Percentiles rank a stretch among this genome's conserved stretches.
Conservation (phyloP, 2,888 invertebrate genomes). For the Andrena hattorfiana region DNA sequence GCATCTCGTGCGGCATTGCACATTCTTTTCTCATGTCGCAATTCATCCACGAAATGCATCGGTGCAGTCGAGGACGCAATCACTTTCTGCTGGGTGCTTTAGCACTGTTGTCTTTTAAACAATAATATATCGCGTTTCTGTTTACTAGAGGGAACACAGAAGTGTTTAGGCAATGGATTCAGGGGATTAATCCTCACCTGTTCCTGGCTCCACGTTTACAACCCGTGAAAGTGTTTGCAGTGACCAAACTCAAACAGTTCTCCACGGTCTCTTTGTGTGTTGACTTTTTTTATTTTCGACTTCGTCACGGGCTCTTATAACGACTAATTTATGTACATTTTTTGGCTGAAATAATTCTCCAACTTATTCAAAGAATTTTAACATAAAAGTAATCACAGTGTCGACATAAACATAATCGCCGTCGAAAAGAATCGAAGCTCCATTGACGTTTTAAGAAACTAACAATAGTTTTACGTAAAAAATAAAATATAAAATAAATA, state of each 20-base stretch:
- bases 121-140: constrained; percentile 54
- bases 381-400: background rate
- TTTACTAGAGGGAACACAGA: constrained; percentile 46
- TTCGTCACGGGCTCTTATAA: background rate
- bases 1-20: too few relatives aligned
- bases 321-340: background rate
- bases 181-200: constrained; percentile 47
- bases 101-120: constrained; percentile 16
- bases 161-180: constrained; percentile 58
- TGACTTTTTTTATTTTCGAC: constrained; percentile 20
- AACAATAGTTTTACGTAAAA: too few relatives aligned
- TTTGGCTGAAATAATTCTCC: background rate
- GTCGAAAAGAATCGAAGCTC: too few relatives aligned
- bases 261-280: constrained; percentile 7
- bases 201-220: constrained; percentile 39
- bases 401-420: background rate
- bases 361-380: background rate
- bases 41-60: too few relatives aligned
- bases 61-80: background rate
- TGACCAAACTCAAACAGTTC: constrained; percentile 33
- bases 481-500: too few relatives aligned
- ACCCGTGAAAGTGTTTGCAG: constrained; percentile 43
- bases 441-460: too few relatives aligned
- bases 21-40: too few relatives aligned
- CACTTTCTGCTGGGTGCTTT: background rate